A percentile compares a stretch with the other conserved stretches of the same genome.
phyloP scores from a whole-genome alignment of 2,113 vertebrate genomes.

The Melanerpes aurifrons region DNA sequence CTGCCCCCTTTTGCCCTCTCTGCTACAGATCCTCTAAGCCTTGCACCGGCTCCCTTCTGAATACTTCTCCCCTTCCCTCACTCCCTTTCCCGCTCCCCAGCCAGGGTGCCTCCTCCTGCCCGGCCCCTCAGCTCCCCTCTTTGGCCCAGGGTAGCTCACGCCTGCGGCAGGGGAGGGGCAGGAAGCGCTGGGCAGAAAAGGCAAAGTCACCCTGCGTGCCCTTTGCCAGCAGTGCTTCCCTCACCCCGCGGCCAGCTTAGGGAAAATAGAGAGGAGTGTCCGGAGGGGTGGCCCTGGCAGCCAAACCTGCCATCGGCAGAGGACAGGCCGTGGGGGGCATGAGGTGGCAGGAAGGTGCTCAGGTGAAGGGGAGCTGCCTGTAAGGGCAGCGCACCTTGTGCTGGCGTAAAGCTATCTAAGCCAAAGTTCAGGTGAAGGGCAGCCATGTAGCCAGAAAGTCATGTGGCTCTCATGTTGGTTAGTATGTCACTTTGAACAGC shows the following conservation, averaged over 20 bases:
- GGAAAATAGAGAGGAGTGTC: not conserved
- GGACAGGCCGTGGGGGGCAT: fast-evolving
- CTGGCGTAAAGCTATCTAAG: constrained; percentile 77
- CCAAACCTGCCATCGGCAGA: not conserved
- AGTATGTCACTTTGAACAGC: constrained; percentile 85
- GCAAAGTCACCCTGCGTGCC: not conserved
- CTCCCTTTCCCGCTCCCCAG: not conserved
- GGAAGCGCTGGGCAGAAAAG: constrained; percentile 33
- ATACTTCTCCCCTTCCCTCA: not conserved
- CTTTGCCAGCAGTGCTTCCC: not conserved
- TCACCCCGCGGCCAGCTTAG: not conserved
- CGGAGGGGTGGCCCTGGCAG: not conserved
- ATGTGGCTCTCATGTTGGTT: constrained; percentile 89
- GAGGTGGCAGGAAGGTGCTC: not conserved
- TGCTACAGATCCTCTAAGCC: not conserved
- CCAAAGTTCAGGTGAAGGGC: constrained; percentile 98
- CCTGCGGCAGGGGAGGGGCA: constrained; percentile 29
- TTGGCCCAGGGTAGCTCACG: not conserved
- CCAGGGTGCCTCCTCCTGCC: not conserved
- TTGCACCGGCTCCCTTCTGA: not conserved
- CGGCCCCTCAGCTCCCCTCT: not conserved
- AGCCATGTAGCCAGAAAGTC: constrained; percentile 88
- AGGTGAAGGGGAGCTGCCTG: not conserved
- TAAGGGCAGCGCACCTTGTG: not conserved
- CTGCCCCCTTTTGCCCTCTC: not conserved